Evolutionary conservation across 2,888 invertebrate species (phyloP).

Genomic region (Temnothorax unifasciatus): DNA sequence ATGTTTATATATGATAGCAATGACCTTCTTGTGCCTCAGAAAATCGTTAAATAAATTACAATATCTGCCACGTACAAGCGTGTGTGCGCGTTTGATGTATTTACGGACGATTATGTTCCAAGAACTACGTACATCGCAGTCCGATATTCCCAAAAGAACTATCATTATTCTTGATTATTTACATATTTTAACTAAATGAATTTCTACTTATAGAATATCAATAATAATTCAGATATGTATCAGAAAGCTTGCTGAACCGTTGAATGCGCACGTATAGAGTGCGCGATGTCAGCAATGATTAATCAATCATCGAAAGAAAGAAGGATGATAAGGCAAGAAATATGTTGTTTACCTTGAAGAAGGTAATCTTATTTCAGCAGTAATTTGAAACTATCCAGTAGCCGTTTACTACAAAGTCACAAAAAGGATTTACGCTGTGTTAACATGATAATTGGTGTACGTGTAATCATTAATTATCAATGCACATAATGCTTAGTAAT

Average conservation of each 20-base stretch:
- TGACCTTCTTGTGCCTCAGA: background rate
- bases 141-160: background rate
- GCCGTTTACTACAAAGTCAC: background rate
- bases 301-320: background rate
- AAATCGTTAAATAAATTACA: background rate
- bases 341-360: constrained; percentile 31
- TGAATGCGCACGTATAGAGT: background rate
- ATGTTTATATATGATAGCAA: no score
- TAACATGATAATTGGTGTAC: background rate
- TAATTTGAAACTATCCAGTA: background rate
- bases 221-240: constrained; percentile 2
- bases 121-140: background rate
- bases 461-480: background rate
- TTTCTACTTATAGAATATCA: background rate
- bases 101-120: background rate
- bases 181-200: background rate
- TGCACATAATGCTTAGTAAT: background rate
- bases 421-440: constrained; percentile 9
- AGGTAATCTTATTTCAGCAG: background rate
- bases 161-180: background rate
- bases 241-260: background rate
- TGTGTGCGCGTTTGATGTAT: background rate
- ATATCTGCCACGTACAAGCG: background rate
- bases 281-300: background rate
- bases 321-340: background rate